A percentile compares a stretch with the other conserved stretches of the same genome.
phyloP scores from a whole-genome alignment of 2,888 invertebrate genomes.

The Elegia similella region DNA sequence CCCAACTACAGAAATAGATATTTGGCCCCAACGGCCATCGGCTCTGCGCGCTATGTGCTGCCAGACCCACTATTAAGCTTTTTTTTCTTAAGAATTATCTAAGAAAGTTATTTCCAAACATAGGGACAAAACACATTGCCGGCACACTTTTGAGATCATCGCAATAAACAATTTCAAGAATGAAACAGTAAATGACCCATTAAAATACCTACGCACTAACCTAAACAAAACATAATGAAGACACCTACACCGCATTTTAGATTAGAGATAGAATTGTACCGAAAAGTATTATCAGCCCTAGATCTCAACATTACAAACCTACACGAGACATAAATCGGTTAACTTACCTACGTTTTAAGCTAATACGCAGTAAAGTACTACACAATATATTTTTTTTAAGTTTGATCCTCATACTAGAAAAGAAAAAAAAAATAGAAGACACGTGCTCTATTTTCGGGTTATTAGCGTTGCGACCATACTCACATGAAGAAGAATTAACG shows the following conservation, averaged over 20 bases:
- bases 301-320: conserved; percentile 41
- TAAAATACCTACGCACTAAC: conserved; percentile 33
- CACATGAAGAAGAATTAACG: conserved; percentile 28
- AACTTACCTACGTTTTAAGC: neutral
- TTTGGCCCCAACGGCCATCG: too few species aligned
- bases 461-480: conserved; percentile 35
- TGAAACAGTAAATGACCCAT: conserved; percentile 21
- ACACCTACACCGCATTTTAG: conserved; percentile 42
- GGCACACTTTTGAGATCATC: neutral
- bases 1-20: too few species aligned
- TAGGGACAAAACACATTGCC: neutral
- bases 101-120: too few species aligned
- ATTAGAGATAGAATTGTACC: conserved; percentile 25
- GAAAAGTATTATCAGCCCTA: conserved; percentile 32
- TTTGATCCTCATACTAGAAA: neutral
- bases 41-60: too few species aligned
- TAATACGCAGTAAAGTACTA: conserved; percentile 9
- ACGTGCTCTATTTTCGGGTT: conserved; percentile 29
- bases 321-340: conserved; percentile 32
- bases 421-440: neutral
- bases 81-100: too few species aligned
- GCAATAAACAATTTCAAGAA: conserved; percentile 2
- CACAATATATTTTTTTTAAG: too few species aligned
- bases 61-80: too few species aligned
- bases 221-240: conserved; percentile 30